Base-by-base conservation (phyloP, 2,888 invertebrate species). In the Cinara cedri region DNA sequence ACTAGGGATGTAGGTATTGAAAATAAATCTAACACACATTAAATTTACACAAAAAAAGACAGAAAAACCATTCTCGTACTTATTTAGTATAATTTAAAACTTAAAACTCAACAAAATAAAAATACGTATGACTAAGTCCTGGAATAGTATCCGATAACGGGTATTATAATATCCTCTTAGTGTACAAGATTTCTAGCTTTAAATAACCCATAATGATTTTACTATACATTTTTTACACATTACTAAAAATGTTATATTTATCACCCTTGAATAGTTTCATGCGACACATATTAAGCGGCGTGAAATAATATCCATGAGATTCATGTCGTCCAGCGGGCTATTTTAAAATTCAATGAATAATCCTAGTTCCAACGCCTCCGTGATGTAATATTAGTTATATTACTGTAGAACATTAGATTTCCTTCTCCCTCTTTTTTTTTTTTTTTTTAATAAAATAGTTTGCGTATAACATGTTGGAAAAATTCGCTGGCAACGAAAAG, bases 281-380 rank as follows among this genome's bases (percentile, higher is more conserved):
- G 51, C 16, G 34, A 72, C 62, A 72, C 62, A 72, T 60, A 44
- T 44, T 44, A 49, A 62, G 60, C 49, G 21, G 72, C 19, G 26
- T 57, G 76, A 76, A 76, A 76, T 21, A 34, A 57, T 76, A 76
- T 76, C 57, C 13, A 55, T 46, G 14, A 68, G 57, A 68, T 34
- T 4, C 49, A 34, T 21, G 46, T 57, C 19, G 62, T 34, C 21
- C 24, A 34, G 49, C 42, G 70, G 78, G 70, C 78, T 78, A 78
- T 78, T 78, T 78, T 78, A 78, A 78, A 78, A 62, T 78, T 51
- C 42, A 70, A 78, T 70, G 78, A 78, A 78, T 70, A 78, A 76
- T 76, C 76, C 60, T 24, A 49, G 70, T 51, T 78, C 42, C 34
- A 34, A 60, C 68, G 68, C 68, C 60, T 57, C 68, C 57, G 60